These are phyloP conservation scores for Podocnemis expansa DNA, from an alignment of 2,113 vertebrate genomes.

Conservation along the genomic window DNA sequence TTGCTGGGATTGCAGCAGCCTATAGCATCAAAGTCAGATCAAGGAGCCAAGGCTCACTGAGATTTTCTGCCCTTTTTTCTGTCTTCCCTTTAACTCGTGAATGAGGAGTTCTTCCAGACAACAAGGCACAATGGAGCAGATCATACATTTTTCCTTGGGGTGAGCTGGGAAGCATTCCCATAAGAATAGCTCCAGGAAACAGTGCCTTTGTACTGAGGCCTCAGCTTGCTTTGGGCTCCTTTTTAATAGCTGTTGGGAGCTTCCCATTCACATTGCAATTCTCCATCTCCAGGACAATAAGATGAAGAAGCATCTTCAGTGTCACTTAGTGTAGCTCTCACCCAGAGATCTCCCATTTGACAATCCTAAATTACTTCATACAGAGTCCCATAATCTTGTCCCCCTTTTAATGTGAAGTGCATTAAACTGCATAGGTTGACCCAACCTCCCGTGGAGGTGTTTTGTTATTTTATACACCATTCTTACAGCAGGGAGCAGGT, in stretches of 20 bases:
- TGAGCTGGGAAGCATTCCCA: background rate
- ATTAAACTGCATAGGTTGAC: no score
- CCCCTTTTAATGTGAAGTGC: no score
- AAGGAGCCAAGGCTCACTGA: background rate
- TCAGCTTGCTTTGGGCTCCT: background rate
- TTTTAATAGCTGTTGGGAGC: background rate
- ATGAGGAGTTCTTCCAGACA: background rate
- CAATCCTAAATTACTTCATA: background rate
- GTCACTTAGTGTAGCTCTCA: background rate
- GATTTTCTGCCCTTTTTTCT: background rate
- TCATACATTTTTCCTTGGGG: background rate
- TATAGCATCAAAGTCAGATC: background rate
- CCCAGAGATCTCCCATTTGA: background rate
- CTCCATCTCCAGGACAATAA: background rate
- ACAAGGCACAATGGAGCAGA: background rate
- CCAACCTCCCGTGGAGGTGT: background rate
- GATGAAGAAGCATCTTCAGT: background rate
- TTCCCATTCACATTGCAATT: background rate
- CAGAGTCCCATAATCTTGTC: no score
- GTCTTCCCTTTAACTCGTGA: background rate
- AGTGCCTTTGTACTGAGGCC: background rate
- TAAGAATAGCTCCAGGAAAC: background rate
- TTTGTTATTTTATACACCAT: background rate
- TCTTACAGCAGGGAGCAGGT: background rate
- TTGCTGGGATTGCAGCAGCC: background rate